phyloP scores from a whole-genome alignment of 1,140 invertebrate species.

The Aphelinus certus region DNA sequence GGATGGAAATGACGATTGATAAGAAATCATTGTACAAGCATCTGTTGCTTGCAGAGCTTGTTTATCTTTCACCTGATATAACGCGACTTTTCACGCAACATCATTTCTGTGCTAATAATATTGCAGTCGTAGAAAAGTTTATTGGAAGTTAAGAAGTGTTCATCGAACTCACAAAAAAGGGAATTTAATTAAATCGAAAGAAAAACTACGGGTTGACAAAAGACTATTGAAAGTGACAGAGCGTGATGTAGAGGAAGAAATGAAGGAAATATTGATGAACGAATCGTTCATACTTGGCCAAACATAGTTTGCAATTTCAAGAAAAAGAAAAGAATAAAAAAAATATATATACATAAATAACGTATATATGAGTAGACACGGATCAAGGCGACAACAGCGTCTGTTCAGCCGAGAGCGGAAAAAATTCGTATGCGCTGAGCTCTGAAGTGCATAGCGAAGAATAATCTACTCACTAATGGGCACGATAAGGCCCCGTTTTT shows the following conservation, averaged over 20 bases:
- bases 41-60: slow-evolving; percentile 14
- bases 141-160: not conserved
- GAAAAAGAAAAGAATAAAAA: not conserved
- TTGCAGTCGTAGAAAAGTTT: slow-evolving; percentile 3
- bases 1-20: slow-evolving; percentile 16
- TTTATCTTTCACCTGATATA: slow-evolving; percentile 25
- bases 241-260: too few relatives aligned
- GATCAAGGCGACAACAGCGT: too few relatives aligned
- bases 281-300: too few relatives aligned
- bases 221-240: too few relatives aligned
- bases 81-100: slow-evolving; percentile 5
- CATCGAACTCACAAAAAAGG: not conserved
- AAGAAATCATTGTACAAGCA: slow-evolving; percentile 29
- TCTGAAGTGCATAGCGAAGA: not conserved
- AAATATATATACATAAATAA: not conserved
- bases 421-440: too few relatives aligned
- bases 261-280: too few relatives aligned
- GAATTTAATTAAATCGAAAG: not conserved
- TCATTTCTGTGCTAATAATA: slow-evolving; percentile 23
- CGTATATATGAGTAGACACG: too few relatives aligned
- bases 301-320: too few relatives aligned
- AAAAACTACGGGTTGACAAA: too few relatives aligned
- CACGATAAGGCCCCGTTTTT: slow-evolving; percentile 25
- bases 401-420: too few relatives aligned
- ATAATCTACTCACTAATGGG: slow-evolving; percentile 25